A percentile compares a stretch with the other conserved stretches of the same genome.
phyloP scores from a whole-genome alignment of 2,797 vertebrate genomes.

The Schizopygopsis pylzovi region DNA sequence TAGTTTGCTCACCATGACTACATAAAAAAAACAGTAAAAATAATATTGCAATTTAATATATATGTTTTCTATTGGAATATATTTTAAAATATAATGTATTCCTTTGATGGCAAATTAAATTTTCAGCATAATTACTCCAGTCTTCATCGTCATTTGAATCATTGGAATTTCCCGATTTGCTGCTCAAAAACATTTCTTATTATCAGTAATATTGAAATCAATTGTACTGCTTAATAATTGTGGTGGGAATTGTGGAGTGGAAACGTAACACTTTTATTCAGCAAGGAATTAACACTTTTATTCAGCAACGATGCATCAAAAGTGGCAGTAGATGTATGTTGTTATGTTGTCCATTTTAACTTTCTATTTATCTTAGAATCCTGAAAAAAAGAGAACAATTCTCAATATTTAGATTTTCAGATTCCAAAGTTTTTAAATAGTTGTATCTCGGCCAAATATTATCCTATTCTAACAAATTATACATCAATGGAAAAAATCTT shows the following conservation, averaged over 20 bases:
- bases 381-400: too few species aligned
- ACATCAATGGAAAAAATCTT: too few species aligned
- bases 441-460: too few species aligned
- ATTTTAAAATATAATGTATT: neutral
- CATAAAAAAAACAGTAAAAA: neutral
- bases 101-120: neutral
- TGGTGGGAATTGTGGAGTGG: neutral
- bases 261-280: neutral
- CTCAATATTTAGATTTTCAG: too few species aligned
- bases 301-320: neutral
- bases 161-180: neutral
- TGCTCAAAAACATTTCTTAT: neutral
- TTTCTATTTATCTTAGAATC: too few species aligned
- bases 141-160: neutral
- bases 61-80: neutral
- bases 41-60: neutral
- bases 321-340: neutral
- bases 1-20: too few species aligned
- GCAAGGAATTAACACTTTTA: too few species aligned
- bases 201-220: neutral
- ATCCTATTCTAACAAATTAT: too few species aligned
- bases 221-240: neutral
- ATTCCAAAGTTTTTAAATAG: too few species aligned
- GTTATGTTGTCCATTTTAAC: neutral
- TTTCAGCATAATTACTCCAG: neutral